Evolutionary conservation across 2,888 invertebrate genomes (phyloP).

Genomic region (Lasioglossum pauxillum): DNA sequence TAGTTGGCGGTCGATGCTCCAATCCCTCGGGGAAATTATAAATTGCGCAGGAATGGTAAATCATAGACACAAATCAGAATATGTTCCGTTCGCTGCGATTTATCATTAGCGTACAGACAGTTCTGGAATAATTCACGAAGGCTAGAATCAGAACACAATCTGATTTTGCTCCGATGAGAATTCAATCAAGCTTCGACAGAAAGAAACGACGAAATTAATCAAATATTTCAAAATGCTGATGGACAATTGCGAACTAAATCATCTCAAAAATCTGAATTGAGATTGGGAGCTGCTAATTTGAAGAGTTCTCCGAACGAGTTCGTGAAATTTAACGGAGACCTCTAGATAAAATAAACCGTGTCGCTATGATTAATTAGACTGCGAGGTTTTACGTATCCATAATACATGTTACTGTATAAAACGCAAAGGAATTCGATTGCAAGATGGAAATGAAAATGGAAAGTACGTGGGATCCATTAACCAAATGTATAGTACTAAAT

Average conservation of each 20-base stretch:
- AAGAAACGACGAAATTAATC: not conserved
- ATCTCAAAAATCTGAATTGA: not conserved
- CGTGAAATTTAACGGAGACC: no score
- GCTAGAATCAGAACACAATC: not conserved
- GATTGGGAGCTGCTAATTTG: not conserved
- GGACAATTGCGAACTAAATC: not conserved
- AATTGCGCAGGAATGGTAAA: not conserved
- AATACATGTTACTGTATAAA: no score
- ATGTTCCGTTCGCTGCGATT: not conserved
- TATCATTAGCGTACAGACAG: not conserved
- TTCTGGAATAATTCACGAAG: not conserved
- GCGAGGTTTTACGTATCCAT: no score
- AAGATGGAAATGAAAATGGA: no score
- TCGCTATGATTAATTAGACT: no score
- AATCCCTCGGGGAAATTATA: slow-evolving; percentile 14
- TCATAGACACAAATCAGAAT: not conserved
- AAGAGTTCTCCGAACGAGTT: no score
- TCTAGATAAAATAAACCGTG: no score
- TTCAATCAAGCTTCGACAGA: not conserved
- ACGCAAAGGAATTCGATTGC: no score
- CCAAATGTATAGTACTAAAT: no score
- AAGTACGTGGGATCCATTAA: no score
- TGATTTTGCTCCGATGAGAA: not conserved
- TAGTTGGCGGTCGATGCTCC: slow-evolving; percentile 19
- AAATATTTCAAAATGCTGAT: not conserved